Conservation (phyloP, 1,140 invertebrate species). For the Samia ricini region DNA sequence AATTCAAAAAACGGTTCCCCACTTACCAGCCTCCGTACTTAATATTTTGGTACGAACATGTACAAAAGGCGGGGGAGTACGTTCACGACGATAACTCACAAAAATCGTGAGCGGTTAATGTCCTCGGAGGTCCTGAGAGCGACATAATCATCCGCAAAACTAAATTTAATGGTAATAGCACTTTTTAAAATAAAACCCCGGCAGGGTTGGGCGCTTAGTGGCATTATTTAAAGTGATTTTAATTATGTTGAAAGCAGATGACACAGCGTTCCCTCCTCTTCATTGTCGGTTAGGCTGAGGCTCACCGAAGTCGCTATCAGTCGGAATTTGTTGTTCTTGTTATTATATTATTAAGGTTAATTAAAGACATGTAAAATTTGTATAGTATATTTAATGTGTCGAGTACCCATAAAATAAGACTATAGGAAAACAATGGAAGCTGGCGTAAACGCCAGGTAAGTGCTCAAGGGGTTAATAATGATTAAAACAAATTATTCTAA, state of each 20-base stretch:
- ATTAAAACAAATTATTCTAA: no score
- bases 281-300: conserved; percentile 44
- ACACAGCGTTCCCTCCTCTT: conserved; percentile 66
- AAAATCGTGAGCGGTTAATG: conserved; percentile 67
- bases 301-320: conserved; percentile 12
- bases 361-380: not conserved
- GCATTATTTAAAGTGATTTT: conserved; percentile 75
- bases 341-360: not conserved
- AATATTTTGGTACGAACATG: conserved; percentile 43
- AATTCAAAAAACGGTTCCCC: conserved; percentile 30
- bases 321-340: conserved; percentile 7
- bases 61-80: conserved; percentile 60
- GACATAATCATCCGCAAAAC: conserved; percentile 75
- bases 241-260: conserved; percentile 77
- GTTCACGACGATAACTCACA: conserved; percentile 68
- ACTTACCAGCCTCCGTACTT: conserved; percentile 40
- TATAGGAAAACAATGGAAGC: no score
- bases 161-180: conserved; percentile 76
- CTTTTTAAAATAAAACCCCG: conserved; percentile 70
- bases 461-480: no score
- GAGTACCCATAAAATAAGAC: no score
- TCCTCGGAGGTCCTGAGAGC: conserved; percentile 51
- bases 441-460: no score
- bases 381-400: not conserved
- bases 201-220: conserved; percentile 65